phyloP scores from a whole-genome alignment of 2,888 invertebrate species.

The Orchesellides sinensis region DNA sequence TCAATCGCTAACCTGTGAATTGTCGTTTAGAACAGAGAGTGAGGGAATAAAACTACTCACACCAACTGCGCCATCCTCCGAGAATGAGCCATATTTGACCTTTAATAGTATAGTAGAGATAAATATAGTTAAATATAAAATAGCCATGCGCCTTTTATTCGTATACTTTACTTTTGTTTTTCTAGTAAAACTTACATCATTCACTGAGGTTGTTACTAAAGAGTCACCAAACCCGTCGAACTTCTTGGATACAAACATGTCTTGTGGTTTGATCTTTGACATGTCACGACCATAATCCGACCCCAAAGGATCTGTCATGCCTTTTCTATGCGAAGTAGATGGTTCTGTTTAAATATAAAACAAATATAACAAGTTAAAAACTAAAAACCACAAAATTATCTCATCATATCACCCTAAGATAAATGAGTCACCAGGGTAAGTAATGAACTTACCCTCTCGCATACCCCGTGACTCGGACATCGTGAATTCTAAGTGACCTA shows the following conservation, averaged over 20 bases:
- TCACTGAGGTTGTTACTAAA: conserved; percentile 29
- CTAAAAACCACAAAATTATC: too few species aligned
- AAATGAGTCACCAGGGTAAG: background rate
- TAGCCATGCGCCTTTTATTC: background rate
- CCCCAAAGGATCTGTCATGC: conserved; percentile 25
- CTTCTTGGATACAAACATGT: conserved; percentile 27
- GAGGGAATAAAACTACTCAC: conserved; percentile 32
- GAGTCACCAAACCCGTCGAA: conserved; percentile 46
- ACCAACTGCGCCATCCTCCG: conserved; percentile 28
- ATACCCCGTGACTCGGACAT: conserved; percentile 44
- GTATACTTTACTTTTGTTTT: too few species aligned
- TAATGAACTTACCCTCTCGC: conserved; percentile 28
- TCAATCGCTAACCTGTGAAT: conserved; percentile 55
- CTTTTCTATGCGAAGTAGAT: conserved; percentile 39
- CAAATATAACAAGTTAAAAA: background rate
- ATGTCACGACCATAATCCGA: conserved; percentile 35
- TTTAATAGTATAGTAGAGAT: background rate
- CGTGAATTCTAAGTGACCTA: conserved; percentile 44
- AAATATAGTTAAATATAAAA: background rate
- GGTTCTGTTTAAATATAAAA: conserved; percentile 17
- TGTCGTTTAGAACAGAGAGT: conserved; percentile 47
- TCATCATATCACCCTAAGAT: too few species aligned
- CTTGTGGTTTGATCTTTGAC: conserved; percentile 30
- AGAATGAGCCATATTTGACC: conserved; percentile 55
- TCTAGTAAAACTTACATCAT: conserved; percentile 33